A percentile compares a stretch with the other conserved stretches of the same genome.
phyloP scores from a whole-genome alignment of 1,140 invertebrate species.

The Homalodisca vitripennis region DNA sequence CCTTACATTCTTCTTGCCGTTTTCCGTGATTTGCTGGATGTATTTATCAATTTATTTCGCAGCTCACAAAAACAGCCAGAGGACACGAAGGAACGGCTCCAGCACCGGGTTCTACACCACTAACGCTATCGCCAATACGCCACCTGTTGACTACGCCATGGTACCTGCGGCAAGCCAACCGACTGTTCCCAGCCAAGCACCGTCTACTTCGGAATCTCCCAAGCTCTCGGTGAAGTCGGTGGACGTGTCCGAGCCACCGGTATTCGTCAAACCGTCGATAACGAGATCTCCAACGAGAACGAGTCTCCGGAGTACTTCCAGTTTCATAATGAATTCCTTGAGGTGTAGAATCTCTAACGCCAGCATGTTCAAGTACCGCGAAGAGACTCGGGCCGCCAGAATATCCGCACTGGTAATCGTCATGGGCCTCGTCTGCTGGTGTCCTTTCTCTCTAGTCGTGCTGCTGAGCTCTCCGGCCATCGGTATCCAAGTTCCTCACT shows the following conservation, averaged over 20 bases:
- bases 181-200: not conserved
- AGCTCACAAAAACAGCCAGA: constrained; percentile 54
- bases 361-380: constrained; percentile 76
- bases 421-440: constrained; percentile 68
- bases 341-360: constrained; percentile 77
- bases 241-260: not conserved
- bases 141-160: constrained; percentile 4
- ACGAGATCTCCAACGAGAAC: constrained; percentile 32
- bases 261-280: not conserved
- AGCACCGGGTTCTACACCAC: constrained; percentile 26
- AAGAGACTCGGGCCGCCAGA: constrained; percentile 76
- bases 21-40: constrained; percentile 53
- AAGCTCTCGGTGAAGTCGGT: constrained; percentile 9
- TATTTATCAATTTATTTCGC: constrained; percentile 54
- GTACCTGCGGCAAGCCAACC: not conserved
- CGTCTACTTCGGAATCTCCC: constrained; percentile 14
- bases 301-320: constrained; percentile 44
- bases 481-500: constrained; percentile 46
- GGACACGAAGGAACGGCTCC: constrained; percentile 53
- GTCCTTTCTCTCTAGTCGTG: constrained; percentile 61
- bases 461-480: constrained; percentile 49
- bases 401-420: constrained; percentile 71
- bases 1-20: constrained; percentile 50
- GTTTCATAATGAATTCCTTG: constrained; percentile 60
- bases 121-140: not conserved